These are phyloP conservation scores for Macropus fuliginosus DNA, from an alignment of 2,797 vertebrate species.

Conservation along the genomic window DNA sequence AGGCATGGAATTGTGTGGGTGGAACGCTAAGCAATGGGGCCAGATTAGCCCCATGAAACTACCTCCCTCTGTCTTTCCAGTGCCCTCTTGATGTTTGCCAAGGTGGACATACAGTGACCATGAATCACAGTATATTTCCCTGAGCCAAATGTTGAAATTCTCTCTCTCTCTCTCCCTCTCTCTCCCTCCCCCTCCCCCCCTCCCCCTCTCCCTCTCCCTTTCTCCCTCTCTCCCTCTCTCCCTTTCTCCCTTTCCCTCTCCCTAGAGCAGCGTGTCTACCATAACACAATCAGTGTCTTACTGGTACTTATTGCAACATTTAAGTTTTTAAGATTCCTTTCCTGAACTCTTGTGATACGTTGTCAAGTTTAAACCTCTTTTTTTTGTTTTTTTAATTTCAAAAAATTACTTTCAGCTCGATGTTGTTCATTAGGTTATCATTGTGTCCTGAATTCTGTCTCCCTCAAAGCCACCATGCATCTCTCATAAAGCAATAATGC, in stretches of 20 bases:
- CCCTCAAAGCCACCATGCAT: not conserved
- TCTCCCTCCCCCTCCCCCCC: not conserved
- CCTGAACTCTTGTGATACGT: not conserved
- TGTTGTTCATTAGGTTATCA: not conserved
- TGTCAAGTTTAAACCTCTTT: not conserved
- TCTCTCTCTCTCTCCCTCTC: too few relatives aligned
- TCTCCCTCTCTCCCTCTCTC: too few relatives aligned
- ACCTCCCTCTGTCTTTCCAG: not conserved
- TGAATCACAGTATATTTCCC: not conserved
- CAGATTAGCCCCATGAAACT: not conserved
- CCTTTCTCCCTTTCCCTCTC: not conserved
- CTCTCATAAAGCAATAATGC: fast-evolving
- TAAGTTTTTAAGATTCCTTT: not conserved
- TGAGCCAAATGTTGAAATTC: not conserved
- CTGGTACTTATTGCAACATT: not conserved
- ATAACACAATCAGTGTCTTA: not conserved
- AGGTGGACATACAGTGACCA: not conserved
- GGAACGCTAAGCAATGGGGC: not conserved
- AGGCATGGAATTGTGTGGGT: not conserved
- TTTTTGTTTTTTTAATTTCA: not conserved
- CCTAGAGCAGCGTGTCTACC: not conserved
- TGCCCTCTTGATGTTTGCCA: not conserved
- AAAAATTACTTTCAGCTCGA: not conserved
- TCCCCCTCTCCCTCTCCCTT: too few relatives aligned
- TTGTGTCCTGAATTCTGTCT: not conserved